phyloP scores from a whole-genome alignment of 2,113 vertebrate genomes.

The Antechinus stuartii region DNA sequence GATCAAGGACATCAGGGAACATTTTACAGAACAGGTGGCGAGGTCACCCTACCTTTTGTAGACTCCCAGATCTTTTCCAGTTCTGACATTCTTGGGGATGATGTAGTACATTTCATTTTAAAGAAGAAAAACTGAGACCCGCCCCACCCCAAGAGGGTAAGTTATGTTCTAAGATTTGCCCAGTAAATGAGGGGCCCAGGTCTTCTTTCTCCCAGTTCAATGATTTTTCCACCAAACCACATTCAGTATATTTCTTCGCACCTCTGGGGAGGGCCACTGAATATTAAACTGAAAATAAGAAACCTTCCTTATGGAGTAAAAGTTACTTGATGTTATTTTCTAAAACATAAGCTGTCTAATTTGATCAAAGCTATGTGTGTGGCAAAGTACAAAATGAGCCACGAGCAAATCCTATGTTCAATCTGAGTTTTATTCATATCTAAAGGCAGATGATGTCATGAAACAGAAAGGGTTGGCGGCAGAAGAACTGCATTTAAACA shows the following conservation, averaged over 20 bases:
- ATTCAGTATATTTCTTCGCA: not conserved
- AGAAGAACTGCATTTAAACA: too few species aligned
- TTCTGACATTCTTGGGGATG: not conserved
- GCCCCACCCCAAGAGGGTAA: not conserved
- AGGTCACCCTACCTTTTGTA: not conserved
- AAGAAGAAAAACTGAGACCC: not conserved
- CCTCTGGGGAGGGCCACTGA: not conserved
- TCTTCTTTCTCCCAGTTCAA: not conserved
- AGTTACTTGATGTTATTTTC: not conserved
- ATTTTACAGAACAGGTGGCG: not conserved
- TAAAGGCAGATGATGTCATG: not conserved
- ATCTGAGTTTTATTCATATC: not conserved
- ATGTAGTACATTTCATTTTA: not conserved
- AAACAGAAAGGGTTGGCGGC: not conserved
- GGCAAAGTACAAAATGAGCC: not conserved
- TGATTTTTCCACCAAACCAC: not conserved
- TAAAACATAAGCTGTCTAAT: not conserved
- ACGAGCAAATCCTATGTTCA: not conserved
- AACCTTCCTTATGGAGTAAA: not conserved
- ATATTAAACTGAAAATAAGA: not conserved
- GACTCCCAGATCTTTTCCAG: not conserved
- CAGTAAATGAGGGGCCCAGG: not conserved
- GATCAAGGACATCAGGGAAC: not conserved
- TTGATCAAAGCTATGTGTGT: not conserved
- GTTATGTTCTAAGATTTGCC: not conserved